Evolutionary conservation across 2,113 vertebrate genomes (phyloP).

Genomic region (Bathybates hornii): DNA sequence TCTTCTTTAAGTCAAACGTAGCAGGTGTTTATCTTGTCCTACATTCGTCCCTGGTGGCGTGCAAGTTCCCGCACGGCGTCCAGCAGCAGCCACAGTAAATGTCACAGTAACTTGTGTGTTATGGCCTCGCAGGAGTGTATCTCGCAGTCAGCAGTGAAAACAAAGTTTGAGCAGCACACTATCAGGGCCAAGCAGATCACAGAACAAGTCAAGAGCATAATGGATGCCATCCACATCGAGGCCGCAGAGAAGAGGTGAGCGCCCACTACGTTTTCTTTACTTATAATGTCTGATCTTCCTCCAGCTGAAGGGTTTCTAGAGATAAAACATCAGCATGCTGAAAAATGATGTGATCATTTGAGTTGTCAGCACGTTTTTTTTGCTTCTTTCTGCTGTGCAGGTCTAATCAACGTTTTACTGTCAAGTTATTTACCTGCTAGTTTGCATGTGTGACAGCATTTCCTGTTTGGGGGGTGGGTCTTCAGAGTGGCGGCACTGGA

Average conservation of each 20-base stretch:
- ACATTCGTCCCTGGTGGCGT: slow-evolving; percentile 45
- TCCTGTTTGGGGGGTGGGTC: neutral
- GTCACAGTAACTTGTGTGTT: slow-evolving; percentile 94
- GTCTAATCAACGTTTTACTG: neutral
- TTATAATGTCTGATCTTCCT: neutral
- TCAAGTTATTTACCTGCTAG: neutral
- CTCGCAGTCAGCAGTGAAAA: slow-evolving; percentile 99
- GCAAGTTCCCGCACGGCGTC: neutral
- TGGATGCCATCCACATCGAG: slow-evolving; percentile 93
- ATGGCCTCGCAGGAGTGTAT: slow-evolving; percentile 99
- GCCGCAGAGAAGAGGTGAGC: slow-evolving; percentile 94
- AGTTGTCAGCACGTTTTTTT: neutral
- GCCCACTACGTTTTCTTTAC: neutral
- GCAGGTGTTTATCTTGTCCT: slow-evolving; percentile 71
- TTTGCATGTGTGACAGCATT: neutral
- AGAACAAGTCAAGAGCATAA: slow-evolving; percentile 92
- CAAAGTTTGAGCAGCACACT: slow-evolving; percentile 99
- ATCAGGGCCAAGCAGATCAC: slow-evolving; percentile 99
- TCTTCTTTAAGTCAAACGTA: slow-evolving; percentile 47
- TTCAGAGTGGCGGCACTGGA: slow-evolving; percentile 84
- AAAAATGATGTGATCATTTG: neutral
- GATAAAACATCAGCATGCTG: neutral
- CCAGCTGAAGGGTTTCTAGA: neutral
- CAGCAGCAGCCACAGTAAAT: slow-evolving; percentile 3
- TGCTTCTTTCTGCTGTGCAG: neutral